Base-by-base conservation (phyloP, 2,797 vertebrate species). In the Stomatorhinus walkeri region DNA sequence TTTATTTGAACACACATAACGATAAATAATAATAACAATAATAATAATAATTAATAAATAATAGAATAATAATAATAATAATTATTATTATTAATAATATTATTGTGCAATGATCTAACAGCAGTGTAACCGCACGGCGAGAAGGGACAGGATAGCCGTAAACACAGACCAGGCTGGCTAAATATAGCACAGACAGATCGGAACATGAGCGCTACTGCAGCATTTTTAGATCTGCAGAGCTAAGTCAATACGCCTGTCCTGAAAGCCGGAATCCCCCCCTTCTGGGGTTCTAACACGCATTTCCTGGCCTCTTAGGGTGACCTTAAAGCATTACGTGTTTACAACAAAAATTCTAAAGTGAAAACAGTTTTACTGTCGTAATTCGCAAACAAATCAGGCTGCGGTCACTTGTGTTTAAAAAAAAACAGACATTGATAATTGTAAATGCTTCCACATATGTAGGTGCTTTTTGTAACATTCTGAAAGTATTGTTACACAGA, bases 111-210 rank as follows among this genome's bases (percentile, higher is more conserved):
- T 40, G 36, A 19, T 79, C 14, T 79, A 40, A 40, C 32, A 36
- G 68, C 28, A 76, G 68, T 19, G 32, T 76, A 40, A 36, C 28
- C 5, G 3, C 14, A 10, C 48, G 3, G 48, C 22, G 49, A 52
- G 83, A 48, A 49, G 83, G 51, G 19, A 85, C 22, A 12, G 49
- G 83, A 28, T 14, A 49, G 14, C 48, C 3, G 46, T 85, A 49
- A 49, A 85, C 48, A 51, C 83, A 24, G 83, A 22, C 46, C 43
- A 49, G 5, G 9, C 46, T 16, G 48, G 48, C 22, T 85, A 85
- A 85, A 85, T 9, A 85, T 85, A 85, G 83, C 83, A 49, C 83
- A 52, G 43, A 85, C 83, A 32, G 46, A 52, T 85, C 10, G 83
- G n/a, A 85, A 84, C 81, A 49, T 7, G 81, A 84, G 19, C 36